Evolutionary conservation across 2,113 vertebrate genomes (phyloP), one percentile per base, ranked within the genome.

Genomic region (Hippoglossus stenolepis): DNA sequence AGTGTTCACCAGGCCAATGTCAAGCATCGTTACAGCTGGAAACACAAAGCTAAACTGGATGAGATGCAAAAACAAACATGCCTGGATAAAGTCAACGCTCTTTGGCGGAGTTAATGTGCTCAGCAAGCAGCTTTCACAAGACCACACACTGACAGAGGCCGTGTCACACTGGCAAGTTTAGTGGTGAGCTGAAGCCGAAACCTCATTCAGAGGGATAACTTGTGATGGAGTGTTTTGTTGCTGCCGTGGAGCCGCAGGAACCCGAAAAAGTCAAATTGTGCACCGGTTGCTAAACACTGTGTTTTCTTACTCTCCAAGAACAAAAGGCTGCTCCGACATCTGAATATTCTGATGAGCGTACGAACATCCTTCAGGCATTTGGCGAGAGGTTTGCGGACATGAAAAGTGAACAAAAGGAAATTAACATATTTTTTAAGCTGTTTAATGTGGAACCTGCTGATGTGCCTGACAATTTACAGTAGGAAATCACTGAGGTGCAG

Each of bases 281-380:
- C 40, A 40, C 40, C 10, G 23, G 0, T 58, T 20, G 8, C 3
- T 31, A 24, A 58, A 58, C 14, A 24, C 11, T 26, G 56, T 17
- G 56, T 58, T 26, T 20, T n/a, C 28, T 31, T 35, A 24, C 28
- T 61, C 59, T 31, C 18, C 28, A 11, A 20, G 17, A 38, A 61
- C 59, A 61, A 38, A 24, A 61, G 15, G 28, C 28, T n/a, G 18
- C 59, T 1, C 47, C 40, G 40, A 40, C 40, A 40, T 40, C 10
- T 12, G 38, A 40, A 40, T 40, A 40, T 40, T 40, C 45, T 35
- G 28, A 31, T 35, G 59, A 61, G 26, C 9, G 60, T 40, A 38
- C 35, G 40, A 62, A 62, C 60, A 35, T 62, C 60, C 61, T 45
- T 43, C n/a, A 23, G 61, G 61, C 61, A 23, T 45, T 64, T 45